These are phyloP conservation scores for Pyrocoelia pectoralis DNA, from an alignment of 2,888 invertebrate species.

Conservation along the genomic window DNA sequence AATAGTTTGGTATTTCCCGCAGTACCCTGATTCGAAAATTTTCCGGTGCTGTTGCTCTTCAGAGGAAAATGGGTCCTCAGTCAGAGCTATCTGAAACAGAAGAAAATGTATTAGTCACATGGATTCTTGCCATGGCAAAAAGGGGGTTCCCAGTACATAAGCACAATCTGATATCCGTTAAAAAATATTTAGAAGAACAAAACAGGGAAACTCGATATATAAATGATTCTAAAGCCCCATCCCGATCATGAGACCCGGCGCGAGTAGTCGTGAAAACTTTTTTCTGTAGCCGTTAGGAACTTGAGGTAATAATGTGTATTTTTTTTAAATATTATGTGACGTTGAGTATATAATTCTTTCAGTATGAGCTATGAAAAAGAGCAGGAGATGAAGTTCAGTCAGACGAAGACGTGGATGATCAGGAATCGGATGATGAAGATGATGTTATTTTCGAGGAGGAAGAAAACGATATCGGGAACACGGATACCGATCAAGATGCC, in stretches of 20 bases:
- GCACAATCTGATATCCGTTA: slow-evolving; percentile 18
- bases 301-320: too few species aligned
- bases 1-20: neutral
- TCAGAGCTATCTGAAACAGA: slow-evolving; percentile 26
- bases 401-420: too few species aligned
- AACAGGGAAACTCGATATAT: slow-evolving; percentile 20
- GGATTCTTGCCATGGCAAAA: slow-evolving; percentile 24
- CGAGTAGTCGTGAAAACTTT: too few species aligned
- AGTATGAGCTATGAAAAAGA: too few species aligned
- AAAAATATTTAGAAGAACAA: slow-evolving; percentile 17
- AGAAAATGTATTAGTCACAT: slow-evolving; percentile 21
- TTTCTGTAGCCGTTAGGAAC: too few species aligned
- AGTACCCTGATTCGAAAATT: slow-evolving; percentile 2
- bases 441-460: too few species aligned
- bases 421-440: too few species aligned
- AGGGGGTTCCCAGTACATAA: slow-evolving; percentile 1
- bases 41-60: neutral
- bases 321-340: too few species aligned
- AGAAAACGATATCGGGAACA: too few species aligned
- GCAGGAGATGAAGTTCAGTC: too few species aligned
- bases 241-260: slow-evolving; percentile 16
- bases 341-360: too few species aligned
- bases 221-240: slow-evolving; percentile 16
- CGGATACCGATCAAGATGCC: too few species aligned
- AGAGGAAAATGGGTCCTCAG: slow-evolving; percentile 8